phyloP scores from a whole-genome alignment of 2,888 invertebrate species.

The Anticlea derivata region DNA sequence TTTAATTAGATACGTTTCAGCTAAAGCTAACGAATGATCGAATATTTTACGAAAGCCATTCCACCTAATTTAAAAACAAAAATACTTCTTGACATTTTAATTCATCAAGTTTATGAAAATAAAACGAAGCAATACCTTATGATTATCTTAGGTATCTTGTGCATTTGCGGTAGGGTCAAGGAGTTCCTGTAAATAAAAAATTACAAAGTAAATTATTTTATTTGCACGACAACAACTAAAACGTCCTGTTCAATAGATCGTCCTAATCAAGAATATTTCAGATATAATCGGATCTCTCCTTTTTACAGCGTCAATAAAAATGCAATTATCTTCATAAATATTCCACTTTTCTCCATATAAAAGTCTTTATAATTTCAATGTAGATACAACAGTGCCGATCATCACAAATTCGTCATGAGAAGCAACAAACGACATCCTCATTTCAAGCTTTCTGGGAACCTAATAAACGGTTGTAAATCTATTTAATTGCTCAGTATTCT shows the following conservation, averaged over 20 bases:
- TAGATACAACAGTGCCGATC: conserved; percentile 47
- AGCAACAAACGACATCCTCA: conserved; percentile 46
- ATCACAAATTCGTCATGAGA: conserved; percentile 53
- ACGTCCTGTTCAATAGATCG: conserved; percentile 9
- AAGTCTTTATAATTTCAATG: conserved; percentile 37
- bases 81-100: too few species aligned
- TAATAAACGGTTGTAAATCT: conserved; percentile 74
- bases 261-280: conserved; percentile 21
- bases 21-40: too few species aligned
- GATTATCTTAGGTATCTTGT: too few species aligned
- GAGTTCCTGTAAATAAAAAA: too few species aligned
- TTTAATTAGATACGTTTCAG: too few species aligned
- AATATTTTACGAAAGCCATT: too few species aligned
- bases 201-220: too few species aligned
- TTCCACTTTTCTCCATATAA: conserved; percentile 34
- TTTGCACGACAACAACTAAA: not conserved
- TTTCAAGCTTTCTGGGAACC: conserved; percentile 63
- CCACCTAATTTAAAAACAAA: too few species aligned
- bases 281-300: conserved; percentile 19
- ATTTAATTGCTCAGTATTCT: conserved; percentile 71
- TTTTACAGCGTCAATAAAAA: conserved; percentile 31
- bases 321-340: conserved; percentile 36
- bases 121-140: too few species aligned
- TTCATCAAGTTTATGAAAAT: too few species aligned
- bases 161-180: too few species aligned